phyloP scores from a whole-genome alignment of 2,888 invertebrate species.

The Aphidius colemani region DNA sequence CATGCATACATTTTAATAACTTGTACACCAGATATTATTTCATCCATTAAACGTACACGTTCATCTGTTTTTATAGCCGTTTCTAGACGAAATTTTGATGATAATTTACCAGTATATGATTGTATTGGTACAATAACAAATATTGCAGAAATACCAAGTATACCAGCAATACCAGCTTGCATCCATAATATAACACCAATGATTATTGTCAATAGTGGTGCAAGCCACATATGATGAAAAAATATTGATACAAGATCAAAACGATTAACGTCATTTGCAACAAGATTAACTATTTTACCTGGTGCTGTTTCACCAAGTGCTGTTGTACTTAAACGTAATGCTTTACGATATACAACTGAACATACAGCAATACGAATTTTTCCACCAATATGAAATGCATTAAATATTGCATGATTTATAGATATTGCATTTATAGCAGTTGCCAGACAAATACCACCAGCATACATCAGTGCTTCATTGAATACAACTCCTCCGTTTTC shows the following conservation, averaged over 20 bases:
- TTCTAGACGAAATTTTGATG: slow-evolving; percentile 61
- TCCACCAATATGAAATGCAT: slow-evolving; percentile 79
- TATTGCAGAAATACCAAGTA: slow-evolving; percentile 83
- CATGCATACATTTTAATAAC: slow-evolving; percentile 83
- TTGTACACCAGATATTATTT: slow-evolving; percentile 74
- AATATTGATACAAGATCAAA: slow-evolving; percentile 90
- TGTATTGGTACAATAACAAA: slow-evolving; percentile 87
- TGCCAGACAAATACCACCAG: slow-evolving; percentile 51
- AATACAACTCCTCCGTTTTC: slow-evolving; percentile 37
- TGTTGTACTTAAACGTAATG: slow-evolving; percentile 68
- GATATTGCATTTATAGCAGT: slow-evolving; percentile 63
- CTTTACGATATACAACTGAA: slow-evolving; percentile 83
- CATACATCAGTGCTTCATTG: slow-evolving; percentile 50
- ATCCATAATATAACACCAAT: slow-evolving; percentile 80
- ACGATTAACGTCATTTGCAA: slow-evolving; percentile 90
- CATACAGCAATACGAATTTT: slow-evolving; percentile 81
- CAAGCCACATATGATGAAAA: slow-evolving; percentile 89
- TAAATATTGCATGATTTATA: slow-evolving; percentile 71
- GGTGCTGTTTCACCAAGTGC: slow-evolving; percentile 80
- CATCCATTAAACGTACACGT: slow-evolving; percentile 78
- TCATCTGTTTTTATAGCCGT: slow-evolving; percentile 72
- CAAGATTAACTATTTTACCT: slow-evolving; percentile 60
- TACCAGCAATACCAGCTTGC: slow-evolving; percentile 75
- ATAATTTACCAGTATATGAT: slow-evolving; percentile 61
- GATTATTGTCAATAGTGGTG: slow-evolving; percentile 72